Base-by-base conservation (phyloP, 2,797 vertebrate genomes). In the Protonibea diacanthus region DNA sequence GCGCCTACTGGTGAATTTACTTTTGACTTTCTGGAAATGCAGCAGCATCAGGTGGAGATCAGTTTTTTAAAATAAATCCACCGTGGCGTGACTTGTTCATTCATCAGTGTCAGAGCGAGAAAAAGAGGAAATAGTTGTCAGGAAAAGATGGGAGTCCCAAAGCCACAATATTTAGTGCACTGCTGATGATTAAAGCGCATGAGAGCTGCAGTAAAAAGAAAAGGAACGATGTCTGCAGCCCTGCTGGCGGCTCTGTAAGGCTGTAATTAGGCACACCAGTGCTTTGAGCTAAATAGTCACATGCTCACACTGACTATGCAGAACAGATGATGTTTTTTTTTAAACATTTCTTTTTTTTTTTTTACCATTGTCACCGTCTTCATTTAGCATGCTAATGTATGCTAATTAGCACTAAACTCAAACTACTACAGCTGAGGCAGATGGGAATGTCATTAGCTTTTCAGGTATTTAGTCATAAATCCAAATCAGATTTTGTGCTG, bases 91-190 rank as follows among this genome's bases (percentile, higher is more conserved):
- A 51, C 4, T 10, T 27, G 40, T 64, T 74, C 62, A 80, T 68
- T 66, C 64, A 71, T 67, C 64, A 65, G 17, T 45, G 66, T 59
- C 48, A 51, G 27, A 70, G 5, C 15, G 17, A 69, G 6, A 53
- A 21, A 44, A 55, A 17, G 40, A 38, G 9, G 14, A 77, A 78
- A 25, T 49, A 20, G 7, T 25, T 69, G 23, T 38, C 1, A 73
- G 17, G 33, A 53, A 66, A 70, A 11, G 27, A 42, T 40, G 20
- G 47, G 2, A 64, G 14, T 18, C 40, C 29, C 47, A 58, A 48
- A 62, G 38, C 45, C 47, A 0, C 59, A 38, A 33, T 3, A 2
- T 60, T 74, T 33, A 53, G 17, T n/a, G 65, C 33, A 8, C 8
- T 38, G 33, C 33, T 38, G 8, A 38, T 38, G 33, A 38, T 38